Evolutionary conservation across 2,113 vertebrate genomes (phyloP).

Genomic region (Eurypyga helias): DNA sequence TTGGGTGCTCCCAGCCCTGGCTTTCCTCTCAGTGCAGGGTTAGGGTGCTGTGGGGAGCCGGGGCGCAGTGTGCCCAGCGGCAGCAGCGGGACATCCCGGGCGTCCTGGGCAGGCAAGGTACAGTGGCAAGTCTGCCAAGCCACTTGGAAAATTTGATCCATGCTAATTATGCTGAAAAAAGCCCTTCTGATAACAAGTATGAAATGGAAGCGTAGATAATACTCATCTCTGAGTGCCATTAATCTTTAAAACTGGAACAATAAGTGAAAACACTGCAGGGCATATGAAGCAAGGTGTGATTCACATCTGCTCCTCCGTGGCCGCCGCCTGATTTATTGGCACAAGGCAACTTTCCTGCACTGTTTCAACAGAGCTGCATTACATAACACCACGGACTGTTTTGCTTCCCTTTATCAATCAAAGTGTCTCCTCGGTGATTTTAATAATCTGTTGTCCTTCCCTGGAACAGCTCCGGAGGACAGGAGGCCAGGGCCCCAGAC

Average conservation of each 20-base stretch:
- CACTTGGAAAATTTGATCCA: constrained; percentile 50
- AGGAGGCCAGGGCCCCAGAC: background rate
- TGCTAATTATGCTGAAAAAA: constrained; percentile 48
- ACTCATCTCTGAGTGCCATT: constrained; percentile 52
- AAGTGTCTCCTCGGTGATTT: background rate
- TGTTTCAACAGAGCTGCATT: constrained; percentile 56
- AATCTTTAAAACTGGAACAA: constrained; percentile 67
- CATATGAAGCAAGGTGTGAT: constrained; percentile 73
- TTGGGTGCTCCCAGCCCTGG: background rate
- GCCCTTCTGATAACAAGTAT: constrained; percentile 53
- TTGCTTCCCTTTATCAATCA: background rate
- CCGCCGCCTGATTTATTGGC: constrained; percentile 57
- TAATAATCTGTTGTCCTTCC: background rate
- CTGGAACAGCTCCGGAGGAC: background rate
- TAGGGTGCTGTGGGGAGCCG: rapidly evolving
- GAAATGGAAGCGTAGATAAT: constrained; percentile 53
- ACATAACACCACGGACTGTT: constrained; percentile 2
- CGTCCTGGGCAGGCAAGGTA: background rate
- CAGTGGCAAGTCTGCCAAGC: background rate
- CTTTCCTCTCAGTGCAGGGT: rapidly evolving
- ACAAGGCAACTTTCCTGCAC: constrained; percentile 23
- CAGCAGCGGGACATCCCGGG: background rate
- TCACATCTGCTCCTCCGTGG: constrained; percentile 58
- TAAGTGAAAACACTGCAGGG: constrained; percentile 60
- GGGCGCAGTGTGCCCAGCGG: background rate